These are phyloP conservation scores for Chiloscyllium plagiosum DNA, from an alignment of 2,113 vertebrate genomes.

Conservation along the genomic window DNA sequence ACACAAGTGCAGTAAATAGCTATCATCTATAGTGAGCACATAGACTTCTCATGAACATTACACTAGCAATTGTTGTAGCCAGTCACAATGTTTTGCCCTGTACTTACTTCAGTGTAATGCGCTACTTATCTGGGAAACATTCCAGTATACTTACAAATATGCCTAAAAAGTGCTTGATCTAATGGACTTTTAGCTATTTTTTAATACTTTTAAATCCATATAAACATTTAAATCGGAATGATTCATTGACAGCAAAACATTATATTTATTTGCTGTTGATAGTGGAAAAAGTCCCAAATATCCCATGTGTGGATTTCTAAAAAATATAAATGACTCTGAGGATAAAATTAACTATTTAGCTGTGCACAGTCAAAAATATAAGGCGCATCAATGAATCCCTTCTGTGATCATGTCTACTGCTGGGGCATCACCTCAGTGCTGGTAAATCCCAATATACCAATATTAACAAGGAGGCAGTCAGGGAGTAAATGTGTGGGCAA, in stretches of 20 bases:
- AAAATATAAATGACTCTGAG: background rate
- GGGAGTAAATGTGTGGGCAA: no score
- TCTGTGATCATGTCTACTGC: background rate
- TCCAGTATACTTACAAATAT: background rate
- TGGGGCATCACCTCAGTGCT: background rate
- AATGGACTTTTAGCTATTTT: background rate
- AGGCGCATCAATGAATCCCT: background rate
- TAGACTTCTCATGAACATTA: background rate
- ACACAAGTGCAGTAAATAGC: background rate
- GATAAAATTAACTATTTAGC: background rate
- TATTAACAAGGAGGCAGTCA: no score
- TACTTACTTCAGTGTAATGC: background rate
- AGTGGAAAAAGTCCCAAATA: background rate
- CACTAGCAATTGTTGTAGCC: background rate
- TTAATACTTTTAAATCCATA: background rate
- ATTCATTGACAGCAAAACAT: background rate
- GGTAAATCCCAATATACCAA: background rate
- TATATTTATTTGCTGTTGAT: background rate
- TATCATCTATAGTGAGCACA: background rate
- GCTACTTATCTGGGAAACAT: background rate
- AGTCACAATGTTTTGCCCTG: background rate
- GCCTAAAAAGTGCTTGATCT: background rate
- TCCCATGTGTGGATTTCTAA: background rate
- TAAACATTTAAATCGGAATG: background rate
- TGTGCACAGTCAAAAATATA: background rate